Evolutionary conservation across 1,140 invertebrate species (phyloP), one percentile per base, ranked within the genome.

Genomic region (Panagrolaimus sp.): DNA sequence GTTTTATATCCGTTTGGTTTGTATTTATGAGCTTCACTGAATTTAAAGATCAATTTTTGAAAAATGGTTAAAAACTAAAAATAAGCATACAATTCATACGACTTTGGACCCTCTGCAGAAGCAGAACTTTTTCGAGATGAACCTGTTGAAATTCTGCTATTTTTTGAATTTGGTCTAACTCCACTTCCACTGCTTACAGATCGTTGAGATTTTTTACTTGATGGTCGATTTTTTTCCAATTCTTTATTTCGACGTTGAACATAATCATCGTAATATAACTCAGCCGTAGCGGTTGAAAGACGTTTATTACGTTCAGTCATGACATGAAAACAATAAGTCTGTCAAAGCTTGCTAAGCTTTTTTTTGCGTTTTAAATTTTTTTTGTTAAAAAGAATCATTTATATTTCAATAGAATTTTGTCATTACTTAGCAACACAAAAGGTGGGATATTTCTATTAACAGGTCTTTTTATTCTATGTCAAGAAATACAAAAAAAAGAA

Each of bases 1-100:
- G 52, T 58, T 58, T 58, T 58, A 58, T 58, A 58, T 12, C 52
- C 52, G 17, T 26, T 58, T 58, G 52, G 52, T n/a, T 58, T 58
- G 17, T 58, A 58, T 58, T 21, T 28, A 58, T 58, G 52, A 58
- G 52, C 21, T 58, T 58, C 52, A 58, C 52, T 58, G 28, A 58
- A 58, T 21, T 28, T 28, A 58, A 14, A 58, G 10, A 58, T 58
- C 28, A 58, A 12, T 58, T 58, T 58, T 58, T 58, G 2, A n/a
- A 48, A 58, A 58, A 58, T 58, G 17, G 17, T 21, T 21, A 21
- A 21, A 58, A 58, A 21, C 10, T 58, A 38, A 38, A 38, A 38
- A 21, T 52, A 52, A 52, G 26, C 48, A 21, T 58, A 58, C 52
- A 58, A 58, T 26, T 21, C 15, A 58, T 58, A 58, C 14, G 52